A percentile compares a stretch with the other conserved stretches of the same genome.
Evolutionary conservation across 2,797 vertebrate species (phyloP).

Genomic region (Tragelaphus oryx): DNA sequence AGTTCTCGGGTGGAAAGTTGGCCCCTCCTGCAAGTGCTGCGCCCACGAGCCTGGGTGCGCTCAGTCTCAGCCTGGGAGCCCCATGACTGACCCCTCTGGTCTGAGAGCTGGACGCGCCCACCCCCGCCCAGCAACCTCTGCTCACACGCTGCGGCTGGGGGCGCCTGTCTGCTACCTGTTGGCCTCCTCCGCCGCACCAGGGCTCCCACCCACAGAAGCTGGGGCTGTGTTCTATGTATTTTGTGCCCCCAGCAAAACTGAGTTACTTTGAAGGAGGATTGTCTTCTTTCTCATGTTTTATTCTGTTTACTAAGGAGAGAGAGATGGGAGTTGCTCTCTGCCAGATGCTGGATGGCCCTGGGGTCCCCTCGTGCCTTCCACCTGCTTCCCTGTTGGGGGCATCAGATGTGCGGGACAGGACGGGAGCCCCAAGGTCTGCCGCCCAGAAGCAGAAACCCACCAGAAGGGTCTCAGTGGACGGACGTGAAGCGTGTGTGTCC

Average conservation of each 20-base stretch:
- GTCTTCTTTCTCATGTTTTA: neutral
- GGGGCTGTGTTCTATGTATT: neutral
- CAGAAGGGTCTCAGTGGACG: neutral
- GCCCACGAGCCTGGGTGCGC: rapidly evolving
- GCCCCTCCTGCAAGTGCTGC: neutral
- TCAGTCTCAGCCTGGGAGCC: neutral
- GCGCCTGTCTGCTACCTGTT: neutral
- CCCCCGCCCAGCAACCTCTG: rapidly evolving
- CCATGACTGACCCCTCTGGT: rapidly evolving
- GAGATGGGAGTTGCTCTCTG: neutral
- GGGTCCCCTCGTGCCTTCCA: neutral
- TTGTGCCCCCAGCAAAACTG: neutral
- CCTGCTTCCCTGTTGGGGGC: neutral
- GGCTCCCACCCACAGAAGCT: too few species aligned
- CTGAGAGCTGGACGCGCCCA: rapidly evolving
- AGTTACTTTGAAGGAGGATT: neutral
- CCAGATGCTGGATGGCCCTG: neutral
- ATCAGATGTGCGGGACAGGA: rapidly evolving
- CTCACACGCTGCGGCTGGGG: rapidly evolving
- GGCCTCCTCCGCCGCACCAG: too few species aligned
- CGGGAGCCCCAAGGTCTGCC: neutral
- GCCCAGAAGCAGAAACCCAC: neutral
- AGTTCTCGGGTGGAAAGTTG: rapidly evolving
- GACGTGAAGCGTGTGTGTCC: slow-evolving; percentile 29
- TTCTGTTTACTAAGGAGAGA: neutral